Evolutionary conservation across 2,797 vertebrate genomes (phyloP), one percentile per base, ranked within the genome.

Genomic region (Myripristis jacobus): DNA sequence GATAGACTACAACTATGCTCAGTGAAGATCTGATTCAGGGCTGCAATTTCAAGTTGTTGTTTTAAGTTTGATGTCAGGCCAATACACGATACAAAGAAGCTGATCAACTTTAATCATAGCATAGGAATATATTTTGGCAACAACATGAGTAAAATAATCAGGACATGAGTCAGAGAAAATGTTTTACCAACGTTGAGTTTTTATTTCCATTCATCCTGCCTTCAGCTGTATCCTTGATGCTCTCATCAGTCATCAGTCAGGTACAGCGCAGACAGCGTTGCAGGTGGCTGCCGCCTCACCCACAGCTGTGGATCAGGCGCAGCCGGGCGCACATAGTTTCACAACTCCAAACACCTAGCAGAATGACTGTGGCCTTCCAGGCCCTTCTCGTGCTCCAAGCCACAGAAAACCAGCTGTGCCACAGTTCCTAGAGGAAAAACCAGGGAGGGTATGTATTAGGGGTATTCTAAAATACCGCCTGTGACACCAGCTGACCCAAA

Each of bases 321-420:
- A 51, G 29, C 29, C 29, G 29, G 71, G 73, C 73, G 73, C 56
- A 68, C 80, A 64, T 75, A 59, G 63, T 81, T 81, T 86, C 64
- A 77, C 75, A 71, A 44, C 70, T 79, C 70, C 58, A 62, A 27
- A 76, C 79, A 74, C 53, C 52, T 44, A 55, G 46, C 72, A 62
- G 73, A 75, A 55, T 6, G 46, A 85, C 79, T 57, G 56, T 22
- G 18, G 79, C 79, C 80, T 83, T 75, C 59, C 58, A 54, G 47
- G 73, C 54, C 60, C 54, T 18, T 15, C 61, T 66, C 75, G 68
- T 54, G 79, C 81, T 62, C 56, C 4, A 27, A 73, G 89, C 82
- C 75, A 66, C 3, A 57, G 83, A 82, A 92, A 92, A 92, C 82
- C 91, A 92, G 91, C 85, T 92, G 89, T 84, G 88, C 81, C 83